Evolutionary conservation across 2,888 invertebrate genomes (phyloP).

Genomic region (Fragum sueziense): DNA sequence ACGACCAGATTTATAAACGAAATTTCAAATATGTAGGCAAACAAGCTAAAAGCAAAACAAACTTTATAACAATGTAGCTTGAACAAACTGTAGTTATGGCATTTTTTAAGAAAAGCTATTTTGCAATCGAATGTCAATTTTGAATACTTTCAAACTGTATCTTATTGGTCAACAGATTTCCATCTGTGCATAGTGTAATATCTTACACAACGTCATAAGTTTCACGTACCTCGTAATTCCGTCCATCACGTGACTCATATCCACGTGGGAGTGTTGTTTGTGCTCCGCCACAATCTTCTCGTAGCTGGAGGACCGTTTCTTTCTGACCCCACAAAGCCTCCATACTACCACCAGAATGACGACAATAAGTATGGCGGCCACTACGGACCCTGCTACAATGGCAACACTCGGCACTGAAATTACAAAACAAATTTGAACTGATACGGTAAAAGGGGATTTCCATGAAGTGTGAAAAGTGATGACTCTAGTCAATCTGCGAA

Average conservation of each 20-base stretch:
- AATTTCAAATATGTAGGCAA: no score
- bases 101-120: no score
- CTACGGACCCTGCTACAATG: constrained; percentile 61
- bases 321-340: constrained; percentile 58
- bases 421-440: neutral
- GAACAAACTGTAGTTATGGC: no score
- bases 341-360: constrained; percentile 58
- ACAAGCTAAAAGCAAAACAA: no score
- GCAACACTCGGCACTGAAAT: constrained; percentile 65
- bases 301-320: constrained; percentile 60
- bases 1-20: no score
- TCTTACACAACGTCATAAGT: neutral
- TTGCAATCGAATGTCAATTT: no score
- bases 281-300: constrained; percentile 67
- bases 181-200: no score
- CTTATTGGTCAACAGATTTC: no score
- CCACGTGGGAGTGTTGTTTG: constrained; percentile 42
- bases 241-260: constrained; percentile 41
- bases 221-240: constrained; percentile 47
- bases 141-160: no score
- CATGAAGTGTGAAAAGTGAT: neutral
- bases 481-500: neutral
- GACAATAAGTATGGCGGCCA: constrained; percentile 52
- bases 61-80: no score
- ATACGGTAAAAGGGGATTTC: no score